phyloP scores from a whole-genome alignment of 2,113 vertebrate species.

The Malurus cyaneus region DNA sequence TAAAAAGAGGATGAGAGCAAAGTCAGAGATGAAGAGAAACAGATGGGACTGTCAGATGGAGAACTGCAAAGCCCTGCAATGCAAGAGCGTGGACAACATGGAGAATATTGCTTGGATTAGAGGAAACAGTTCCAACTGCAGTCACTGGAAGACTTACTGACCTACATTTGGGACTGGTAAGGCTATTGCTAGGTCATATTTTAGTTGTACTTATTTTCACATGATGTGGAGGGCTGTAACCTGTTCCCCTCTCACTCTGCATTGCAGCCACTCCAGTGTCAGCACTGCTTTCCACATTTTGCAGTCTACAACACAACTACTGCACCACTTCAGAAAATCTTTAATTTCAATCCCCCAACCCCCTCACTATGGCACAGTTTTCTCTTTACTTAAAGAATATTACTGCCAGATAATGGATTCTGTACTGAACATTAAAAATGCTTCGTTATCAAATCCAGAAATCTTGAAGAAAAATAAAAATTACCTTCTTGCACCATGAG shows the following conservation, averaged over 20 bases:
- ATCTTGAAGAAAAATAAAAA: neutral
- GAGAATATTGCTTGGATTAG: neutral
- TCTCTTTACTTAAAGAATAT: neutral
- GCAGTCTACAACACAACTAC: neutral
- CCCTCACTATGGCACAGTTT: neutral
- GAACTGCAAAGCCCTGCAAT: neutral
- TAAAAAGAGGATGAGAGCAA: neutral
- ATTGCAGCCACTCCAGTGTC: neutral
- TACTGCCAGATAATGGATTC: neutral
- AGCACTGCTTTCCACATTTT: neutral
- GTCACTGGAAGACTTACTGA: neutral
- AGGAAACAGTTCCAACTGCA: neutral
- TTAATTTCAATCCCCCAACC: neutral
- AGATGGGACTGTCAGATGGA: neutral
- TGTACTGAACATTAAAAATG: neutral
- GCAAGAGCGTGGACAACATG: neutral
- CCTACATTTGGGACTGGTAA: neutral
- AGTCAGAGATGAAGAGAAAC: neutral
- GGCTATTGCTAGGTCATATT: neutral
- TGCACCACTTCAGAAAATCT: neutral
- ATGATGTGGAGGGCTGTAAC: neutral
- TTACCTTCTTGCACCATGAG: neutral
- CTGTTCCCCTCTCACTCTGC: neutral
- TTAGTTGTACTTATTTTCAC: neutral
- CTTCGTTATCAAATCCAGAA: neutral